phyloP scores from a whole-genome alignment of 2,888 invertebrate genomes.

The Drepana falcataria region DNA sequence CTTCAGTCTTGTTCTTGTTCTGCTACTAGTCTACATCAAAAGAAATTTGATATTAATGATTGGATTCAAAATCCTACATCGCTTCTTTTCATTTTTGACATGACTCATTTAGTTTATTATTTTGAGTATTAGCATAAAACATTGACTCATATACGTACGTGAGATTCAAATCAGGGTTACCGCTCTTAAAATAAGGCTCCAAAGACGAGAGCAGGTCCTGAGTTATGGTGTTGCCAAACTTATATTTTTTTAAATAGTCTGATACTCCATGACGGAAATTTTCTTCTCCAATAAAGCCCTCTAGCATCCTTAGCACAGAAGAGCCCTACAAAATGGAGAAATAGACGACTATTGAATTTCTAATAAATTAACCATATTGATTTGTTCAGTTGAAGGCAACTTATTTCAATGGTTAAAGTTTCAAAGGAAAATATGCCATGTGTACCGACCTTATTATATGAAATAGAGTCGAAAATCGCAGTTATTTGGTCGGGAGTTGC shows the following conservation, averaged over 20 bases:
- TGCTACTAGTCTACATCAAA: no score
- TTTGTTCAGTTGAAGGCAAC: no score
- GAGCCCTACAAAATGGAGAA: constrained; percentile 81
- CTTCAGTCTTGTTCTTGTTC: no score
- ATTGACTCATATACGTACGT: constrained; percentile 42
- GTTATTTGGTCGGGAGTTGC: constrained; percentile 93
- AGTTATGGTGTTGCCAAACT: constrained; percentile 88
- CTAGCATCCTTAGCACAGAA: constrained; percentile 92
- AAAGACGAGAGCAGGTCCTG: constrained; percentile 85
- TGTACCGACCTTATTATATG: constrained; percentile 88
- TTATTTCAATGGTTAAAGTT: neutral
- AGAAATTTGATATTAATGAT: no score
- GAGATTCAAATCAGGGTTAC: constrained; percentile 72
- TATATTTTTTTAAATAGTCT: constrained; percentile 83
- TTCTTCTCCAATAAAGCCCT: constrained; percentile 85
- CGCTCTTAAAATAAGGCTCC: constrained; percentile 71
- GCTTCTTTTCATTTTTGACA: no score
- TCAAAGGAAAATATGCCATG: neutral
- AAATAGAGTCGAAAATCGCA: constrained; percentile 93
- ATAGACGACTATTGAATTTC: no score
- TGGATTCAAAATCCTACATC: no score
- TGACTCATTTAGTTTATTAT: no score
- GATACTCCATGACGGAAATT: constrained; percentile 86
- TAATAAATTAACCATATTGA: no score
- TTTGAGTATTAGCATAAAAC: neutral